Evolutionary conservation across 2,888 invertebrate genomes (phyloP), one percentile per base, ranked within the genome.

Genomic region (Agriopis aurantiaria): DNA sequence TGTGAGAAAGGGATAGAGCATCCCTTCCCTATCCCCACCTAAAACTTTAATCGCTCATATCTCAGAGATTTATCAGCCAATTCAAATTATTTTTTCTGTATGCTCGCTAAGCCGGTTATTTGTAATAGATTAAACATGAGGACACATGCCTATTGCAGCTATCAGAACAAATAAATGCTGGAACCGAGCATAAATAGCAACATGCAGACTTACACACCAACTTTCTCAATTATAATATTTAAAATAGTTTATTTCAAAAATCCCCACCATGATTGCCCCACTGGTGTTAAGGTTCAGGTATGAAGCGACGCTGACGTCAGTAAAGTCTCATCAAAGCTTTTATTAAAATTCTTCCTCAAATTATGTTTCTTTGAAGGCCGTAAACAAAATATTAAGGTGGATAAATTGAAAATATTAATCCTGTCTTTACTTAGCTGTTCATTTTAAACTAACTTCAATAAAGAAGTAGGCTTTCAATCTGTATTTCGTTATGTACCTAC

Each of bases 371-470:
- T 75, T 75, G 69, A 67, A 60, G 55, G 61, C 68, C 56, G 68
- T 71, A 72, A 70, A 74, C 74, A 77, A 73, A 74, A 71, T 75
- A 75, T 74, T 69, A 75, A 60, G 72, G 72, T 65, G 63, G 61
- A 69, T 69, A 76, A 75, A 74, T 73, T 70, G 72, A 69, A 77
- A 74, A 74, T 74, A 73, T 68, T 72, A 75, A 75, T 75, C 68
- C 68, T 62, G 62, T 48, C 69, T 45, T 58, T 69, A 69, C 33
- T 55, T 58, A 43, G 49, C 56, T 52, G 68, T 53, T 48, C 55
- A 65, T 75, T 41, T 55, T 55, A 14, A 40, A n/a, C 17, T 8
- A 49, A 66, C 40, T 55, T n/a, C 6, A 40, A 12, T 11, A 12
- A 23, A 52, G 51, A 23, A 3, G 8, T 8, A 51, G n/a, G 7